Base-by-base conservation (phyloP, 2,888 invertebrate genomes). In the Thymelicus lineola region DNA sequence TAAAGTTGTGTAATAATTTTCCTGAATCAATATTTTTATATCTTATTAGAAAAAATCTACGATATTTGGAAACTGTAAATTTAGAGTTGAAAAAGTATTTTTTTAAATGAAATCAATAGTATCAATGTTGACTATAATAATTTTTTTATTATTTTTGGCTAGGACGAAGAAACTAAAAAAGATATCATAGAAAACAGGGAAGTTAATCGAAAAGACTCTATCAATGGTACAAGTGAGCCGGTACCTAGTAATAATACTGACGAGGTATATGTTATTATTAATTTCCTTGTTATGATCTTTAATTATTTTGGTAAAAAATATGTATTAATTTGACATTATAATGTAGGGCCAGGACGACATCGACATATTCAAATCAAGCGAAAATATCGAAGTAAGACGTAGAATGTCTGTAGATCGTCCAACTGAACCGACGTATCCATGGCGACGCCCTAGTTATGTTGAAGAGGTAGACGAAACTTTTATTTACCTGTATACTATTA, bases 181-280 rank as follows among this genome's bases (percentile, higher is more conserved):
- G 57, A 57, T 36, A 36, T 2, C 7, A 53, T 17, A 42, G 55
- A 66, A 66, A 66, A 53, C 12, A 60, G 7, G 15, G 60, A 59
- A 66, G 17, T 42, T 12, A 53, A 36, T 7, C 53, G 38, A 7
- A 63, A 38, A 53, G 38, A 36, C 6, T 63, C 50, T 15, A 17
- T 10, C 17, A 46, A 50, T 7, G 15, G 45, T 20, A 74, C 72
- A 12, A 36, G 75, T 59, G 85, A 84, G 72, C 76, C 80, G 6
- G 14, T 38, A 73, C 71, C 14, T 74, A 77, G 80, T 57, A 85
- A 79, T 74, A 82, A 79, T 76, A 76, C 77, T 50, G 80, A 86
- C 78, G 85, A 68, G 60, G 70, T 75, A 73, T 57, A 57, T 20
- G 15, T 60, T 59, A 63, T 17, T 6, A 42, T 45, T 38, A 7